Base-by-base conservation (phyloP, 2,888 invertebrate genomes). In the Melipona bicolor region DNA sequence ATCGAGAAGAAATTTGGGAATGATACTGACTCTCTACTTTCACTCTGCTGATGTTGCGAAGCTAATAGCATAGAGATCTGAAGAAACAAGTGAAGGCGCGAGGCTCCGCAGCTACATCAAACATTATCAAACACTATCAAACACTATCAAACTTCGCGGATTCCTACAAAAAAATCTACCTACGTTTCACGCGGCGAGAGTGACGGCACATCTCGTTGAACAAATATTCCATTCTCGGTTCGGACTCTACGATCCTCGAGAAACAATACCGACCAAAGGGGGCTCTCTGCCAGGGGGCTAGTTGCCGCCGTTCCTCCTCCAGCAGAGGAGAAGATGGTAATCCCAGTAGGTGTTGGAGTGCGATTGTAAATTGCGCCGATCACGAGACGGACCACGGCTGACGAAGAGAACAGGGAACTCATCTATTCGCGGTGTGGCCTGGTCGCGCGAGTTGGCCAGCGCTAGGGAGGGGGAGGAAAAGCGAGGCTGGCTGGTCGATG, bases 401-500 rank as follows among this genome's bases (percentile, higher is more conserved):
- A 27, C 67, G 32, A 17, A 17, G 17, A 6, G 54, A 43, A 36
- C n/a, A 64, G 50, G 27, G 56, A 52, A 50, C 71, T 21, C 27
- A 52, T 64, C 24, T 50, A 27, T 52, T 64, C 65, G 61, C 52
- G 50, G 32, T 21, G 32, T 21, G 19, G 52, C 67, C 67, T 67
- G 19, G 67, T 56, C 24, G 52, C 74, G n/a, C 54, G 36, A n/a
- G 19, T 50, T 32, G 24, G 65, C 49, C 21, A 67, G 36, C 36
- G 56, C 27, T 11, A 67, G 32, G 11, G 15, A 56, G 21, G 24
- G 50, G 59, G 32, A 54, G 71, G 52, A 73, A 77, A 82, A 84
- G 70, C 27, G 77, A 64, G 24, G 64, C 67, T 75, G 24, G 68
- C 71, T 75, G 70, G 78, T 85, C 77, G 85, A 87, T 81, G 80